Conservation (phyloP, 2,888 invertebrate genomes). For the Sialis fuliginosa region DNA sequence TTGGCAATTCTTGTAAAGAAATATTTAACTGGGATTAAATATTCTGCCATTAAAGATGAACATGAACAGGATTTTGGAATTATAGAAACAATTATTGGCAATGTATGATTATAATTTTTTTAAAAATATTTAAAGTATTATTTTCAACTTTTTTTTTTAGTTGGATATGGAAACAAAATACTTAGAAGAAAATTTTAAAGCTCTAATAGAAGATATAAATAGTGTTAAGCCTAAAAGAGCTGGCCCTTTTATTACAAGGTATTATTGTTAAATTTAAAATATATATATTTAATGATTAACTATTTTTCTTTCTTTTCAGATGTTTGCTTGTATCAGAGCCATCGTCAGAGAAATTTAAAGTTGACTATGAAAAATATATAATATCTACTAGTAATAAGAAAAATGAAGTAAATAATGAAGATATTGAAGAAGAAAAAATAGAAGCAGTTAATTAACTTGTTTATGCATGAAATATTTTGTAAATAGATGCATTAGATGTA, state of each 20-base stretch:
- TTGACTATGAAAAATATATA: conserved; percentile 28
- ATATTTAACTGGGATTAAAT: conserved; percentile 53
- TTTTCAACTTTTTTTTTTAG: conserved; percentile 26
- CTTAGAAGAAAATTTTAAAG: conserved; percentile 54
- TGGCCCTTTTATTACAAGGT: conserved; percentile 54
- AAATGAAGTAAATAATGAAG: too few relatives aligned
- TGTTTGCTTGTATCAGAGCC: conserved; percentile 44
- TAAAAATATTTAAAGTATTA: conserved; percentile 5
- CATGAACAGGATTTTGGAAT: conserved; percentile 52
- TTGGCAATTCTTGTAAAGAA: conserved; percentile 39
- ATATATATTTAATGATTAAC: neutral
- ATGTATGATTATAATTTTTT: conserved; percentile 28
- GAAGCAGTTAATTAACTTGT: neutral
- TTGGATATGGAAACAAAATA: conserved; percentile 52
- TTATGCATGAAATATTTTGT: neutral
- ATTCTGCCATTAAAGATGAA: conserved; percentile 45
- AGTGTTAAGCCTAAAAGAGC: conserved; percentile 43
- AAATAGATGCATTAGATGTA: neutral
- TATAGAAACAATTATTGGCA: conserved; percentile 48
- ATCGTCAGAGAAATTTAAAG: conserved; percentile 45
- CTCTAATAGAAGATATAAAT: conserved; percentile 46
- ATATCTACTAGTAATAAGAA: neutral
- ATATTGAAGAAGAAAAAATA: neutral
- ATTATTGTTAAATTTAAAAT: conserved; percentile 13
- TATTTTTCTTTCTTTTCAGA: conserved; percentile 24